Evolutionary conservation across 2,888 invertebrate genomes (phyloP).

Genomic region (Drosophila nr. fundita): DNA sequence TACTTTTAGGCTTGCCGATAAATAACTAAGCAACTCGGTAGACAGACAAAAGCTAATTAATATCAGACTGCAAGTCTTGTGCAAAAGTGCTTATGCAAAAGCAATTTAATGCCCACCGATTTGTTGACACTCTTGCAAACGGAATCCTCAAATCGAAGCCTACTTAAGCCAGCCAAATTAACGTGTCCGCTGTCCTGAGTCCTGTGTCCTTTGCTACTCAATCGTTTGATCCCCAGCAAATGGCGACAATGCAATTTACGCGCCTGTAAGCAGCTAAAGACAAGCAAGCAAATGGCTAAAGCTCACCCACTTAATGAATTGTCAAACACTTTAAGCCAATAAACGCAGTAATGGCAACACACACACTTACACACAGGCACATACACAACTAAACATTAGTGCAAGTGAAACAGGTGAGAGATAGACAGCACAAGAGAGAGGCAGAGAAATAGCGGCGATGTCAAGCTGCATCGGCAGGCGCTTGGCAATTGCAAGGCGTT

Average conservation of each 20-base stretch:
- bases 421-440: background rate
- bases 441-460: constrained; percentile 4
- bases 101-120: constrained; percentile 71
- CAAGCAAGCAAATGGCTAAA: constrained; percentile 34
- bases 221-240: constrained; percentile 54
- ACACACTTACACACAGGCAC: constrained; percentile 15
- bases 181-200: constrained; percentile 45
- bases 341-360: constrained; percentile 67
- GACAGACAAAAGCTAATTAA: constrained; percentile 34
- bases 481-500: constrained; percentile 77
- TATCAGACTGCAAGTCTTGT: constrained; percentile 11
- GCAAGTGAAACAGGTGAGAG: constrained; percentile 39
- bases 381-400: constrained; percentile 6
- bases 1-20: constrained; percentile 47
- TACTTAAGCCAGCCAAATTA: constrained; percentile 60
- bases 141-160: constrained; percentile 37
- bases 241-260: constrained; percentile 73
- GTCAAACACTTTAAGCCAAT: constrained; percentile 81
- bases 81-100: constrained; percentile 67
- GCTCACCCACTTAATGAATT: constrained; percentile 72
- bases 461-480: constrained; percentile 50
- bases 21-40: constrained; percentile 4
- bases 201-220: constrained; percentile 14
- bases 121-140: constrained; percentile 70
- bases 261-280: constrained; percentile 58